Percentiles rank a stretch among this genome's conserved stretches.
Conservation (phyloP, 1,140 invertebrate species). For the Lordiphosa stackelbergi region DNA sequence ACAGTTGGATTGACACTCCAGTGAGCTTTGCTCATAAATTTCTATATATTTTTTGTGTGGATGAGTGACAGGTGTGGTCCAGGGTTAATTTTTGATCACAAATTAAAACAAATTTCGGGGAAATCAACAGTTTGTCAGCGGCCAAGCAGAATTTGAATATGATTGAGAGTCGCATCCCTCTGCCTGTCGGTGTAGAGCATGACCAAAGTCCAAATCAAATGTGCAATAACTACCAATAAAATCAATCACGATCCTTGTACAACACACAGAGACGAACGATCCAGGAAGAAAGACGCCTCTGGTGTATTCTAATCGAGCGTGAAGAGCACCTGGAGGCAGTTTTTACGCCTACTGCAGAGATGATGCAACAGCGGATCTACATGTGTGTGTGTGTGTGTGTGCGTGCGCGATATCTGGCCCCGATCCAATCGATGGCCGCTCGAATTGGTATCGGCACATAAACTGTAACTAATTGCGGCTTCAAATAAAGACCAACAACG, state of each 20-base stretch:
- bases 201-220: slow-evolving; percentile 29
- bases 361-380: slow-evolving; percentile 21
- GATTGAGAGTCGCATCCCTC: not conserved
- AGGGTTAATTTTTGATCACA: slow-evolving; percentile 11
- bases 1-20: slow-evolving; percentile 69
- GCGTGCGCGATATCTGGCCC: slow-evolving; percentile 32
- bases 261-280: not conserved
- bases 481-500: slow-evolving; percentile 66
- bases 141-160: too few species aligned
- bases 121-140: slow-evolving; percentile 33
- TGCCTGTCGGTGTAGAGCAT: not conserved
- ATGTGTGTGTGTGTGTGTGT: slow-evolving; percentile 5
- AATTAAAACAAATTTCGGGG: slow-evolving; percentile 36
- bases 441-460: slow-evolving; percentile 60
- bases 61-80: slow-evolving; percentile 53
- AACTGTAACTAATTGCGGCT: slow-evolving; percentile 76
- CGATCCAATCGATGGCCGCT: slow-evolving; percentile 59
- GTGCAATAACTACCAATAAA: slow-evolving; percentile 35
- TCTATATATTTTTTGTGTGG: slow-evolving; percentile 9
- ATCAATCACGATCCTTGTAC: slow-evolving; percentile 52
- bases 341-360: slow-evolving; percentile 47
- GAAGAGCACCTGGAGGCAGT: slow-evolving; percentile 75
- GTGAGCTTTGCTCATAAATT: slow-evolving; percentile 43
- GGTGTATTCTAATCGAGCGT: slow-evolving; percentile 74
- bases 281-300: slow-evolving; percentile 24